Evolutionary conservation across 2,113 vertebrate genomes (phyloP), one percentile per base, ranked within the genome.

Genomic region (Scomber scombrus): DNA sequence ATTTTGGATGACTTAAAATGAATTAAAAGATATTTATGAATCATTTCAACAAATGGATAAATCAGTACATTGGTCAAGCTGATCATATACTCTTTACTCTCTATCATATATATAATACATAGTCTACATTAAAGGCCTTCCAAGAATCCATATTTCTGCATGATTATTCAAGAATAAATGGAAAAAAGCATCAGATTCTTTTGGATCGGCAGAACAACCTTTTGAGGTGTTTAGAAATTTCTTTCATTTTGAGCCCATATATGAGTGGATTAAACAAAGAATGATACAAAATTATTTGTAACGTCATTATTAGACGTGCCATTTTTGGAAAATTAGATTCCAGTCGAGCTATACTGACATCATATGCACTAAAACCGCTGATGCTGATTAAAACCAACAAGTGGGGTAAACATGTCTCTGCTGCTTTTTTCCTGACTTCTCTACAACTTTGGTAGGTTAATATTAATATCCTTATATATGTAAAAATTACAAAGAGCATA

Each of bases 391-490:
- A 49, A 19, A 86, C 70, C 5, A 89, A 10, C 26, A 89, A 0
- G 61, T 89, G 88, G 3, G 88, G 88, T 15, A 87, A 18, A 57
- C 88, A 88, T 0, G 88, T 88, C 78, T 84, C 51, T 29, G 56
- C 43, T 18, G 83, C 88, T 50, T 86, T 88, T 31, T 0, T 84
- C 61, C 78, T 80, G 10, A 82, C 57, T 0, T 71, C 51, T 31
- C 4, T 21, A 14, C 50, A 9, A 21, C 83, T 76, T 16, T 0
- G 10, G 23, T 19, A 76, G 0, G 45, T 18, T 4, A 84, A 58
- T 2, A 71, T 26, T 1, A 90, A 11, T 18, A 90, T 90, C 31
- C 31, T 81, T 2, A 26, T 14, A 40, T 88, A 90, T 0, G 85
- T 88, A 2, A 81, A 90, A 3, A 86, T 1, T 16, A 88, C 86